Conservation (phyloP, 2,888 invertebrate genomes). For the Drosophila anomelani region DNA sequence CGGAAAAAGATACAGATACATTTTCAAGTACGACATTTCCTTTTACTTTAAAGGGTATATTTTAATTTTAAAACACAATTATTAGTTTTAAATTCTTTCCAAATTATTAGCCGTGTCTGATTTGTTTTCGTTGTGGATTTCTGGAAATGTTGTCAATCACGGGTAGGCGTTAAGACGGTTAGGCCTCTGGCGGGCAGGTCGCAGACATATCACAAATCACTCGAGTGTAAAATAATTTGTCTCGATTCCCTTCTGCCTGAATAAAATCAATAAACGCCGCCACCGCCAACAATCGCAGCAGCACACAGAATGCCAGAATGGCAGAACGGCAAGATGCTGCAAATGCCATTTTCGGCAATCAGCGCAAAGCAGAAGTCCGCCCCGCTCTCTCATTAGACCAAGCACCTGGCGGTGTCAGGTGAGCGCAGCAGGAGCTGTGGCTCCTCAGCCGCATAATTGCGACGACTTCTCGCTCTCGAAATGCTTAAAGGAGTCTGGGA, state of each 20-base stretch:
- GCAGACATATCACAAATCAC: conserved; percentile 70
- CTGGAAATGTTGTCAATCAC: conserved; percentile 53
- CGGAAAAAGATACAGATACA: not conserved
- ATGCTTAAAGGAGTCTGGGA: conserved; percentile 2
- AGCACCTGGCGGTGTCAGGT: conserved; percentile 36
- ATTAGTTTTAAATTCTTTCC: not conserved
- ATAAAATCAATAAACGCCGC: conserved; percentile 59
- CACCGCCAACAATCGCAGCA: conserved; percentile 13
- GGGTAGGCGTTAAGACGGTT: conserved; percentile 21
- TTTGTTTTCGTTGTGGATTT: conserved; percentile 38
- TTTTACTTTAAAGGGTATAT: too few relatives aligned
- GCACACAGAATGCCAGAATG: not conserved
- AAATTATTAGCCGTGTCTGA: not conserved
- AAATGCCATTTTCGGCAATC: conserved; percentile 44
- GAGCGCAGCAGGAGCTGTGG: not conserved
- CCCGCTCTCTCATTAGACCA: conserved; percentile 49
- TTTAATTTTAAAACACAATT: not conserved
- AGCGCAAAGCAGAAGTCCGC: conserved; percentile 16
- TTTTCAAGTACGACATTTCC: not conserved
- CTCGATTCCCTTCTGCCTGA: conserved; percentile 66
- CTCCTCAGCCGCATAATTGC: conserved; percentile 60
- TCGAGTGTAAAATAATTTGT: conserved; percentile 75
- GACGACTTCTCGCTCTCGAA: conserved; percentile 33
- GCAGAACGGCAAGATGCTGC: conserved; percentile 32
- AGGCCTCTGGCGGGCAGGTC: conserved; percentile 42